These are phyloP conservation scores for Tetramorium alpestre DNA, from an alignment of 1,140 invertebrate genomes.

Conservation along the genomic window DNA sequence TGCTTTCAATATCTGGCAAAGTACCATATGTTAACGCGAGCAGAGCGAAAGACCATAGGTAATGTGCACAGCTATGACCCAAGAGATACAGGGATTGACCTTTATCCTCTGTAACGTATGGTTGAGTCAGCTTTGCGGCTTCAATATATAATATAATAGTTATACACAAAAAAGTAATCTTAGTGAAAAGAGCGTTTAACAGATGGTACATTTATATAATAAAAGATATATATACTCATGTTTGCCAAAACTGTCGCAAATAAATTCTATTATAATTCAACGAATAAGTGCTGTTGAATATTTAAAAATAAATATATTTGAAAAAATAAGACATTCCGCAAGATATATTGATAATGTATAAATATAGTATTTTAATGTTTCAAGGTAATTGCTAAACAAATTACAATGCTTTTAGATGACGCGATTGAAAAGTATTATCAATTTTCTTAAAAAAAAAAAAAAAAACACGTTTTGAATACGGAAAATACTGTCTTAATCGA, in stretches of 20 bases:
- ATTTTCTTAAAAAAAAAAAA: neutral
- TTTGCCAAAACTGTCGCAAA: neutral
- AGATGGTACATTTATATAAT: neutral
- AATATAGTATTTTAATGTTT: neutral
- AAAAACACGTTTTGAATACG: neutral
- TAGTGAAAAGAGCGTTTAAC: neutral
- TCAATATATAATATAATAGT: conserved; percentile 23
- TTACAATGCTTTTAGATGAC: neutral
- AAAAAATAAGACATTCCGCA: neutral
- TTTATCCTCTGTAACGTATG: conserved; percentile 23
- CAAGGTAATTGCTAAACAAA: neutral
- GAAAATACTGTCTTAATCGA: neutral
- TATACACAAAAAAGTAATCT: neutral
- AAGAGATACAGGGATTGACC: conserved; percentile 32
- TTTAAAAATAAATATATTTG: neutral
- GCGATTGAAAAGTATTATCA: neutral
- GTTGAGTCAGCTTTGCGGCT: conserved; percentile 24
- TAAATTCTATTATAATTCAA: neutral
- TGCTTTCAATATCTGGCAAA: conserved; percentile 43
- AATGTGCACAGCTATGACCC: conserved; percentile 23
- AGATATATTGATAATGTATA: neutral
- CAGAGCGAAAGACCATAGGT: conserved; percentile 33
- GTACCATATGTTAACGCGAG: conserved; percentile 48
- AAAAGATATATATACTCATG: neutral
- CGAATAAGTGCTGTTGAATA: neutral